A percentile compares a stretch with the other conserved stretches of the same genome.
Conservation (phyloP, 64 coral and sea anemone species). For the Dendrophyllia cribrosa region DNA sequence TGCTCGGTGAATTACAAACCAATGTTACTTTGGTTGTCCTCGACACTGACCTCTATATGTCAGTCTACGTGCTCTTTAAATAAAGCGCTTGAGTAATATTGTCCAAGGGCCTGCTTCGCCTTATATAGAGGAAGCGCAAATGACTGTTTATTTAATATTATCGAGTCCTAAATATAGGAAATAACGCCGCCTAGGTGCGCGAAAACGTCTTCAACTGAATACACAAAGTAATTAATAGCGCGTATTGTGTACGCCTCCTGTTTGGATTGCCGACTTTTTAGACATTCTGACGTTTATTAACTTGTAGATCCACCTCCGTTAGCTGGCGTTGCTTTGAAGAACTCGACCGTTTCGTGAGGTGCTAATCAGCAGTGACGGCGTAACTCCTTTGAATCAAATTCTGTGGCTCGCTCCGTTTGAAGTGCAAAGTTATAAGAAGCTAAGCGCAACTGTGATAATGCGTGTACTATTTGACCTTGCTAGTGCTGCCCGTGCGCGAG, state of each 20-base stretch:
- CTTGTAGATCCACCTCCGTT: too few species aligned
- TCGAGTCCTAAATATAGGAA: not conserved
- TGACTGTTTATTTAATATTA: slow-evolving; percentile 23
- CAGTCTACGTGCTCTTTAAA: slow-evolving; percentile 35
- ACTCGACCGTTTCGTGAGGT: not conserved
- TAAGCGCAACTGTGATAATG: not conserved
- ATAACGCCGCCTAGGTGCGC: not conserved
- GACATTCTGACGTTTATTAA: not conserved
- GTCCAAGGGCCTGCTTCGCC: not conserved
- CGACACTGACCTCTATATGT: not conserved
- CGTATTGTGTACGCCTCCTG: not conserved
- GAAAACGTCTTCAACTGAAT: not conserved
- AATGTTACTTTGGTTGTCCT: not conserved
- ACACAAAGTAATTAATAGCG: not conserved
- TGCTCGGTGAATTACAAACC: not conserved
- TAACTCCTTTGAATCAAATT: not conserved
- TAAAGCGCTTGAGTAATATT: slow-evolving; percentile 36
- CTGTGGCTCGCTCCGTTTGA: not conserved
- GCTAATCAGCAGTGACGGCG: not conserved
- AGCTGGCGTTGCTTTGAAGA: not conserved
- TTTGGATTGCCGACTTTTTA: not conserved
- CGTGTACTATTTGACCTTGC: not conserved
- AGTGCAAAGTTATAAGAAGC: not conserved
- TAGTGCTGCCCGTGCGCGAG: not conserved
- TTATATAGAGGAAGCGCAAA: slow-evolving; percentile 13